phyloP scores from a whole-genome alignment of 2,797 vertebrate genomes.

The Lophius americanus region DNA sequence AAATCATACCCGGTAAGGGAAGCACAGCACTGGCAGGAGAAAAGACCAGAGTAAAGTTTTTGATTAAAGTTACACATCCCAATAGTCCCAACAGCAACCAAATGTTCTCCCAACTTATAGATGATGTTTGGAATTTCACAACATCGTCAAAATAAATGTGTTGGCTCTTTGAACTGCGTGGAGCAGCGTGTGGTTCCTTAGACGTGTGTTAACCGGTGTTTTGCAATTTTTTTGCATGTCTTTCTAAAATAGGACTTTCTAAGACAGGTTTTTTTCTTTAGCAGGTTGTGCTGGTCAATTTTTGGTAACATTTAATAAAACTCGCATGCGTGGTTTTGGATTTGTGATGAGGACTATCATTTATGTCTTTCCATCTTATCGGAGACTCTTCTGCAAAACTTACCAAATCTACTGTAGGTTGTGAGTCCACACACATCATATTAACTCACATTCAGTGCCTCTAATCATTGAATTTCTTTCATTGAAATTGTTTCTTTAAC shows the following conservation, averaged over 20 bases:
- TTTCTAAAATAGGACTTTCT: slow-evolving; percentile 11
- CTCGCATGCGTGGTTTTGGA: no score
- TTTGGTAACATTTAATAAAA: no score
- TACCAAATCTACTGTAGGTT: background rate
- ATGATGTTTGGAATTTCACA: background rate
- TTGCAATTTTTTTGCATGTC: background rate
- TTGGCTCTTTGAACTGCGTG: background rate
- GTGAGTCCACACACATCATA: background rate
- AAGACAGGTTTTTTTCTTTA: background rate
- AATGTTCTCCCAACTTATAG: background rate
- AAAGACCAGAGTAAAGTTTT: no score
- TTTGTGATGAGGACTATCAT: background rate
- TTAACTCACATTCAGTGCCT: no score
- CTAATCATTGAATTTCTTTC: background rate
- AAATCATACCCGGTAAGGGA: background rate
- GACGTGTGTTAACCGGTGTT: no score
- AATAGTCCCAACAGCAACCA: background rate
- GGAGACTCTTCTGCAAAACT: background rate
- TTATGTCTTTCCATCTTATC: background rate
- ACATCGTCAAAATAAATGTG: background rate
- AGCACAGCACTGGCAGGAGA: background rate
- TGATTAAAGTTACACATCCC: background rate
- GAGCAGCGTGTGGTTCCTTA: no score
- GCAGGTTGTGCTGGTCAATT: slow-evolving; percentile 5
- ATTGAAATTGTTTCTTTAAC: background rate